Evolutionary conservation across 2,797 vertebrate genomes (phyloP), one percentile per base, ranked within the genome.

Genomic region (Channallabes apus): DNA sequence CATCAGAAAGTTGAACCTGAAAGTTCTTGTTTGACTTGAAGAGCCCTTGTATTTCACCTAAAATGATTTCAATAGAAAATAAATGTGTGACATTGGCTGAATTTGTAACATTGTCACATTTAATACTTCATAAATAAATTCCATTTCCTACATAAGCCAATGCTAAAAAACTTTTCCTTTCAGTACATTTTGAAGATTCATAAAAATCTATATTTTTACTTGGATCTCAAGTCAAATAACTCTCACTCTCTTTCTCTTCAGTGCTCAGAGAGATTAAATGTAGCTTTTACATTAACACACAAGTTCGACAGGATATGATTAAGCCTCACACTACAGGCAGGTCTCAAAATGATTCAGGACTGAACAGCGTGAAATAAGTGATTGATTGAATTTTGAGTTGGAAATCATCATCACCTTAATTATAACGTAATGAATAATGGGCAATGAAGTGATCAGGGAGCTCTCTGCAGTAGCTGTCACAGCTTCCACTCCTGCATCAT

Each of bases 351-450:
- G 83, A 88, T 88, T 88, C 85, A 82, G 83, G 71, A 35, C 84
- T 86, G 73, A 79, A 46, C 85, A 84, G 87, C 80, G 3, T 86
- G 86, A 87, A 86, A 84, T 84, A 88, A 80, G 62, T 86, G 82
- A 89, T 84, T 87, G 86, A 88, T 87, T 85, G 67, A 84, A 82
- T 86, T 84, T 80, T 51, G 79, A 86, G 82, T 86, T 86, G 79
- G 87, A 86, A 84, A 87, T 89, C 73, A 75, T 8, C 35, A 46
- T 84, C 68, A 82, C 61, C 79, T 84, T 89, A 86, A 89, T 89
- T 87, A 89, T 73, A 75, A 75, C 20, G 64, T 24, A 67, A 82
- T 89, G 84, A 89, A 83, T 89, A 87, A 89, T 86, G 84, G 73
- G 76, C 51, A 78, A 81, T 82, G 82, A 79, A 87, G 82, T 86